Evolutionary conservation across 2,113 vertebrate genomes (phyloP).

Genomic region (Psittacula cyanocephala): DNA sequence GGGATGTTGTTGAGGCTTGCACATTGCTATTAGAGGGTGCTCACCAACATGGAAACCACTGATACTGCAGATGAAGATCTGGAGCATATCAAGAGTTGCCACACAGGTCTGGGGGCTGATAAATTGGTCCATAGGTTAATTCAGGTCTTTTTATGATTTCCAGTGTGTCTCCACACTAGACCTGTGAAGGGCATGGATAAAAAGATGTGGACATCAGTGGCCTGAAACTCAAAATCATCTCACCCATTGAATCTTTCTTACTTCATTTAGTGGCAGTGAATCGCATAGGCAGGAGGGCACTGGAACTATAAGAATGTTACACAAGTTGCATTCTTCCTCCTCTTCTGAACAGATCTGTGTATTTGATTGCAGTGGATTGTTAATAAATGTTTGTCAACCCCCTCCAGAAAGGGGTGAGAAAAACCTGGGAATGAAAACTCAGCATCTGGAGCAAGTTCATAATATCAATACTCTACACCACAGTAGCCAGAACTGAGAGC

Average conservation of each 20-base stretch:
- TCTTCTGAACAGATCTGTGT: not conserved
- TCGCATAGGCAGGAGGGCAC: not conserved
- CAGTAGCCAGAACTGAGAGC: not conserved
- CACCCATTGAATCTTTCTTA: not conserved
- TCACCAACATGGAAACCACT: not conserved
- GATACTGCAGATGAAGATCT: not conserved
- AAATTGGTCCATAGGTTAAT: not conserved
- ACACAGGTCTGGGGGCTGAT: not conserved
- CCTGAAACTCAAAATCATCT: not conserved
- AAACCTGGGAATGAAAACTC: not conserved
- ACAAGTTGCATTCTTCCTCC: not conserved
- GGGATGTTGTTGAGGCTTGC: not conserved
- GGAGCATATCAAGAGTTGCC: not conserved
- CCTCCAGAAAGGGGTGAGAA: not conserved
- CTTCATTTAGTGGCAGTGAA: not conserved
- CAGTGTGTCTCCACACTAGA: not conserved
- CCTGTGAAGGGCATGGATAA: not conserved
- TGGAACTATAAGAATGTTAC: not conserved
- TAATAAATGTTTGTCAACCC: not conserved
- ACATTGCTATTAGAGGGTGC: not conserved
- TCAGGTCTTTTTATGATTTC: not conserved
- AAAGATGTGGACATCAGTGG: not conserved
- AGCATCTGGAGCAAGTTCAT: not conserved
- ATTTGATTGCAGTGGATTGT: not conserved
- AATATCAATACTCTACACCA: not conserved